These are phyloP conservation scores for Diaperis boleti DNA, from an alignment of 2,888 invertebrate genomes.

Conservation along the genomic window DNA sequence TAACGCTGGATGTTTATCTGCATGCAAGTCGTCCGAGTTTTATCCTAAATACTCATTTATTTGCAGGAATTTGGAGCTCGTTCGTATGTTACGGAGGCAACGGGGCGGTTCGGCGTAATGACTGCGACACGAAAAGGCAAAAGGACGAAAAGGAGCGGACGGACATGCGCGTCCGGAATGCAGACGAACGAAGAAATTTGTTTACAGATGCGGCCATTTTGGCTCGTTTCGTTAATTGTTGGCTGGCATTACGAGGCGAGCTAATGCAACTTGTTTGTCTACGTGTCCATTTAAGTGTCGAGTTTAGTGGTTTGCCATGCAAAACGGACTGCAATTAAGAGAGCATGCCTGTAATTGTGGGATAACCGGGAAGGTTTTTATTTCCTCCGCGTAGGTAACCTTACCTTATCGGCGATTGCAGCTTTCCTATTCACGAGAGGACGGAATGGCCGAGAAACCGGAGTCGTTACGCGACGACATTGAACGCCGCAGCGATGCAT, in stretches of 20 bases:
- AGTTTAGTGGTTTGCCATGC: constrained; percentile 37
- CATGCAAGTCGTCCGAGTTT: constrained; percentile 48
- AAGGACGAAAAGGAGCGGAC: constrained; percentile 48
- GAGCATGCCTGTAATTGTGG: constrained; percentile 16
- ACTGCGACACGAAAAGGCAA: constrained; percentile 54
- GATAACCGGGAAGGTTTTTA: constrained; percentile 21
- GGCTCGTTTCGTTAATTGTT: constrained; percentile 56
- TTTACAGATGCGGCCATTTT: constrained; percentile 56
- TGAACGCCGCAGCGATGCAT: not conserved
- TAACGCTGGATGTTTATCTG: constrained; percentile 55
- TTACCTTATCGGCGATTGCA: constrained; percentile 11
- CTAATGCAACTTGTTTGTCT: constrained; percentile 43
- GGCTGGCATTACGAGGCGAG: constrained; percentile 45
- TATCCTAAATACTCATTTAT: constrained; percentile 55
- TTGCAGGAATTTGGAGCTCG: constrained; percentile 55
- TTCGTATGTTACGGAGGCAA: constrained; percentile 44
- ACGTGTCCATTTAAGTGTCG: constrained; percentile 34
- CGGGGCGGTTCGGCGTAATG: constrained; percentile 58
- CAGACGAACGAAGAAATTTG: constrained; percentile 48
- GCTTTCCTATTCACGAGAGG: too few relatives aligned
- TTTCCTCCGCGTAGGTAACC: constrained; percentile 2
- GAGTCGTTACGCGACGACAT: too few relatives aligned
- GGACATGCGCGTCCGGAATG: constrained; percentile 42
- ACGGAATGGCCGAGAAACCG: too few relatives aligned
- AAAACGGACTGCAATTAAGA: constrained; percentile 25